A percentile compares a stretch with the other conserved stretches of the same genome.
Evolutionary conservation across 1,140 invertebrate species (phyloP).

Genomic region (Temnothorax nylanderi): DNA sequence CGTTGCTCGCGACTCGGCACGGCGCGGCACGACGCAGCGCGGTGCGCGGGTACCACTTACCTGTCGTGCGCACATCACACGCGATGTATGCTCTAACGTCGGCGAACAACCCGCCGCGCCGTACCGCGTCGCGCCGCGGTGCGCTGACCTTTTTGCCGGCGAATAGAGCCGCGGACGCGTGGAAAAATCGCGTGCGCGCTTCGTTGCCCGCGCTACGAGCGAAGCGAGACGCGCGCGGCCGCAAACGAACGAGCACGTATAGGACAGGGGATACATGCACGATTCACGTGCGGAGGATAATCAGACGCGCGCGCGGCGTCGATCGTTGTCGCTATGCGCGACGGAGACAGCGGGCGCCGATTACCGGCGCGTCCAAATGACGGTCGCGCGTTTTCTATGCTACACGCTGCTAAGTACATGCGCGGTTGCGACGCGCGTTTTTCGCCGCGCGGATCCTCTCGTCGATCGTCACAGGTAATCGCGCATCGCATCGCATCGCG

Average conservation of each 20-base stretch:
- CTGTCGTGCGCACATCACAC: conserved; percentile 70
- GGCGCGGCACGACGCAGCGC: conserved; percentile 2
- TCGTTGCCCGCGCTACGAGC: conserved; percentile 12
- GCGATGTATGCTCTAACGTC: conserved; percentile 67
- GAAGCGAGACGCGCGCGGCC: conserved; percentile 22
- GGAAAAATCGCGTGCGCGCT: conserved; percentile 55
- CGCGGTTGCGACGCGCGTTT: not conserved
- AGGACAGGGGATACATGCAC: conserved; percentile 1
- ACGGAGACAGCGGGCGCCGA: conserved; percentile 26
- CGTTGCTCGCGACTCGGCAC: conserved; percentile 10
- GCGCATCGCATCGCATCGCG: not conserved
- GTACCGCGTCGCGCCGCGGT: conserved; percentile 33
- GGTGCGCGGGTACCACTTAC: conserved; percentile 68
- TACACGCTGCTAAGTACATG: not conserved
- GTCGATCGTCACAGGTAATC: conserved; percentile 37
- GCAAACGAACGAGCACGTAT: conserved; percentile 14
- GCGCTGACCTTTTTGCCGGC: conserved; percentile 69
- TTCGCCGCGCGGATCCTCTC: not conserved
- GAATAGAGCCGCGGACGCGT: conserved; percentile 39
- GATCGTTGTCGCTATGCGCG: conserved; percentile 42
- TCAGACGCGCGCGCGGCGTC: not conserved
- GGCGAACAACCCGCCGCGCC: conserved; percentile 25
- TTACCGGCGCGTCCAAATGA: conserved; percentile 17
- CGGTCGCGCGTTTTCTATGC: not conserved
- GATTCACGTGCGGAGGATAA: conserved; percentile 50